A percentile compares a stretch with the other conserved stretches of the same genome.
phyloP scores from a whole-genome alignment of 1,140 invertebrate genomes.

The Harpegnathos saltator region DNA sequence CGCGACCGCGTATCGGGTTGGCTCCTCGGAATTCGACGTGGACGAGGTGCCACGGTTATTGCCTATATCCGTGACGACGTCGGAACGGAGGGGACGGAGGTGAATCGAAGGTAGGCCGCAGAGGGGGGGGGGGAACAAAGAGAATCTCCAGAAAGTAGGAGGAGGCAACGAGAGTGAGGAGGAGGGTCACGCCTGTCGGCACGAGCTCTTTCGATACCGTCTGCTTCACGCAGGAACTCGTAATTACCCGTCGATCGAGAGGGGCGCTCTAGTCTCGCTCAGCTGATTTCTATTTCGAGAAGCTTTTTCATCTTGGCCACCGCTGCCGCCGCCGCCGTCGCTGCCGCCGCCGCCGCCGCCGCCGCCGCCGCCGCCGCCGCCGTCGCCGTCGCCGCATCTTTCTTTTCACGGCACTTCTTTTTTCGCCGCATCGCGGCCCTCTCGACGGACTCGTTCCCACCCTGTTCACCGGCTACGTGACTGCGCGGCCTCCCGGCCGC shows the following conservation, averaged over 20 bases:
- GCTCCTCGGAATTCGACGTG: conserved; percentile 75
- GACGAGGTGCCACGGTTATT: conserved; percentile 78
- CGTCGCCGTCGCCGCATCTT: conserved; percentile 56
- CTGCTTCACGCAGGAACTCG: conserved; percentile 83
- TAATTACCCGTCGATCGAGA: conserved; percentile 81
- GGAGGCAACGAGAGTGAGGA: conserved; percentile 56
- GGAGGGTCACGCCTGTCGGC: conserved; percentile 83
- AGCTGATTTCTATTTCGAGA: conserved; percentile 64
- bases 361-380: not conserved
- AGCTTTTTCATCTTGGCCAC: conserved; percentile 24
- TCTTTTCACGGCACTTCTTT: conserved; percentile 63
- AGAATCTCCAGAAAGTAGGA: conserved; percentile 68
- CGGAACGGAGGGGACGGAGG: conserved; percentile 39
- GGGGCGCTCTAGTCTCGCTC: conserved; percentile 62
- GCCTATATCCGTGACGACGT: conserved; percentile 66
- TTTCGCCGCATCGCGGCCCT: conserved; percentile 60
- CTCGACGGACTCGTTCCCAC: conserved; percentile 63
- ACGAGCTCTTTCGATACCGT: conserved; percentile 81
- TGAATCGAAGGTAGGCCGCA: conserved; percentile 8
- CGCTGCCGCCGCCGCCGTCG: conserved; percentile 6
- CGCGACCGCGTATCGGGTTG: conserved; percentile 30
- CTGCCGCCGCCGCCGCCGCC: not conserved
- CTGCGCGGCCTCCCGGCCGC: conserved; percentile 46
- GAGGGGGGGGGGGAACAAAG: conserved; percentile 65
- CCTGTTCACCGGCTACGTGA: conserved; percentile 71